Conservation (phyloP, 2,888 invertebrate species). For the Oscheius sp. region DNA sequence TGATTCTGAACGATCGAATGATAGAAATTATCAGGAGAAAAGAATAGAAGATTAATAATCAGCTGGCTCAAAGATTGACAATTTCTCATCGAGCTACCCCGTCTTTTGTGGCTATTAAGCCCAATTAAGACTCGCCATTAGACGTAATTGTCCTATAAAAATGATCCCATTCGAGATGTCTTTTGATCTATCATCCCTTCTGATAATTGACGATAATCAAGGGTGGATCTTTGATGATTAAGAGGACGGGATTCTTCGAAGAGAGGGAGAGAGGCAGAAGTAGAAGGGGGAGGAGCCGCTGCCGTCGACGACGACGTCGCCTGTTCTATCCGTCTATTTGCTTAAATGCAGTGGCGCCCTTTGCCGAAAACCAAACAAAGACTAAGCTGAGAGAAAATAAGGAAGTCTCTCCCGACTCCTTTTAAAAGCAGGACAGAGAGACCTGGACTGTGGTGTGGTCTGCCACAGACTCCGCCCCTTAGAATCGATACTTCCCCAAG, state of each 20-base stretch:
- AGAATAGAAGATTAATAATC: neutral
- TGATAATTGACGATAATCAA: too few species aligned
- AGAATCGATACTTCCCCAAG: constrained; percentile 31
- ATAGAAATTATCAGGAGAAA: neutral
- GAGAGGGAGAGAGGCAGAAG: neutral
- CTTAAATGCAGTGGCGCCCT: too few species aligned
- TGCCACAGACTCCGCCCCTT: constrained; percentile 20
- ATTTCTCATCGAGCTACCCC: too few species aligned
- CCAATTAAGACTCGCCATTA: too few species aligned
- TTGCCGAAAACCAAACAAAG: neutral
- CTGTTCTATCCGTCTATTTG: neutral
- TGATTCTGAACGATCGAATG: constrained; percentile 12
- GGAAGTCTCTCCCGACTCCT: neutral
- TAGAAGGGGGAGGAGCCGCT: too few species aligned
- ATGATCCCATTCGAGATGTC: too few species aligned
- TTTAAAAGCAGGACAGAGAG: neutral
- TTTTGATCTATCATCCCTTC: too few species aligned
- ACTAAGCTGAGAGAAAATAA: neutral
- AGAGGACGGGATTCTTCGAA: too few species aligned
- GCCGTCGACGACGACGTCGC: neutral
- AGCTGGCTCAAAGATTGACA: neutral
- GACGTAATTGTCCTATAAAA: too few species aligned
- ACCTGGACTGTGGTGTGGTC: too few species aligned
- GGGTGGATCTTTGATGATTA: too few species aligned
- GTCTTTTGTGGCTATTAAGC: too few species aligned